A percentile compares a stretch with the other conserved stretches of the same genome.
Evolutionary conservation across 2,113 vertebrate genomes (phyloP).

Genomic region (Fulmarus glacialis): DNA sequence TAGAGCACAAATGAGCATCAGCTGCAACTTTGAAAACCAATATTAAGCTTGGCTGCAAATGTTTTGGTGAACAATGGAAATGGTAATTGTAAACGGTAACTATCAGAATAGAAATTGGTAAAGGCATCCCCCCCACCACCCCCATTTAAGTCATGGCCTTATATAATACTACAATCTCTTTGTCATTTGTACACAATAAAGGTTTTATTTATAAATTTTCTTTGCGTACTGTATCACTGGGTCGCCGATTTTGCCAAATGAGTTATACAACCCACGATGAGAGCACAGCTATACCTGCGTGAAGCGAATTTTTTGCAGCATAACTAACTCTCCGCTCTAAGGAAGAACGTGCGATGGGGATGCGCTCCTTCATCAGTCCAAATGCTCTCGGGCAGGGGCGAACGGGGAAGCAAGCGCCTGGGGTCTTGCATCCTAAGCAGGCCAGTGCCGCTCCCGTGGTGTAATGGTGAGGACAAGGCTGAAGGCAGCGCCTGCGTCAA

Average conservation of each 20-base stretch:
- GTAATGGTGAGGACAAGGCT: accelerated
- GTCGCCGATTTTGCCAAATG: background rate
- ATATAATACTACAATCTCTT: background rate
- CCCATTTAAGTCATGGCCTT: background rate
- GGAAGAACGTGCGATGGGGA: background rate
- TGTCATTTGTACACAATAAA: background rate
- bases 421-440: background rate
- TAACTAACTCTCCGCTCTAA: background rate
- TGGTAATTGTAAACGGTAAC: background rate
- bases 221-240: accelerated
- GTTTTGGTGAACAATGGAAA: background rate
- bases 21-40: background rate
- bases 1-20: background rate
- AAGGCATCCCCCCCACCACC: accelerated
- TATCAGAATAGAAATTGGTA: background rate
- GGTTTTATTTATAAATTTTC: background rate
- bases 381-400: background rate
- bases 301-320: background rate
- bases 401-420: background rate
- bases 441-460: accelerated
- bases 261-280: accelerated
- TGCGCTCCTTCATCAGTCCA: background rate
- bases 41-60: background rate
- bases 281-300: background rate
- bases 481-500: accelerated